Conservation (phyloP, 1,140 invertebrate species). For the Papilio glaucus region DNA sequence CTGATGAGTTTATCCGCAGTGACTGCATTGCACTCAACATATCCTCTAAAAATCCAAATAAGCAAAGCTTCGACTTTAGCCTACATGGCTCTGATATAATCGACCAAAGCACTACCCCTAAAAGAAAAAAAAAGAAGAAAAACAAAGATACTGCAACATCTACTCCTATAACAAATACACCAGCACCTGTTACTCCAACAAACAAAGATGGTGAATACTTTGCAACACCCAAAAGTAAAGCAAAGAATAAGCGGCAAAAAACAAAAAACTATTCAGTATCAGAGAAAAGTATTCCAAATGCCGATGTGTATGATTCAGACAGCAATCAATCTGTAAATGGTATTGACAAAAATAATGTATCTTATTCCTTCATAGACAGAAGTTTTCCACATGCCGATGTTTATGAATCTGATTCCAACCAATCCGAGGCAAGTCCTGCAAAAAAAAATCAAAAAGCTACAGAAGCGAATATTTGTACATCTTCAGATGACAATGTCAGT, state of each 20-base stretch:
- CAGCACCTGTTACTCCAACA: conserved; percentile 14
- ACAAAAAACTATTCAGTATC: conserved; percentile 63
- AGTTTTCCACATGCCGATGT: conserved; percentile 63
- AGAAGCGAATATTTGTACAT: conserved; percentile 44
- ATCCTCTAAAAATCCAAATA: conserved; percentile 66
- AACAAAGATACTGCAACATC: conserved; percentile 65
- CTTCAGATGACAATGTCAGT: conserved; percentile 48
- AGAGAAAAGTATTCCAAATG: conserved; percentile 63
- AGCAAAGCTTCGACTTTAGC: conserved; percentile 78
- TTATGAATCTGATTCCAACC: conserved; percentile 70
- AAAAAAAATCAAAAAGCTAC: conserved; percentile 38
- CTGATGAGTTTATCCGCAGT: conserved; percentile 80
- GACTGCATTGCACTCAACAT: conserved; percentile 81
- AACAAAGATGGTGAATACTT: conserved; percentile 63
- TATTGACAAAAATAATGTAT: conserved; percentile 51
- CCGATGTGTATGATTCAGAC: conserved; percentile 76
- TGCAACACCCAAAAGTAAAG: conserved; percentile 80
- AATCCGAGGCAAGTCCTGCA: conserved; percentile 51
- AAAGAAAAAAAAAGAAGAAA: conserved; percentile 76
- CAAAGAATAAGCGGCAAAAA: conserved; percentile 69
- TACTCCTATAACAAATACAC: conserved; percentile 51
- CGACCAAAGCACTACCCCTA: conserved; percentile 60
- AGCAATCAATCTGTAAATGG: conserved; percentile 71
- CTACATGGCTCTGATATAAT: conserved; percentile 77
- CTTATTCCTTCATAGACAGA: conserved; percentile 60